Conservation (phyloP, 2,797 vertebrate genomes). For the Lutjanus argentimaculatus region DNA sequence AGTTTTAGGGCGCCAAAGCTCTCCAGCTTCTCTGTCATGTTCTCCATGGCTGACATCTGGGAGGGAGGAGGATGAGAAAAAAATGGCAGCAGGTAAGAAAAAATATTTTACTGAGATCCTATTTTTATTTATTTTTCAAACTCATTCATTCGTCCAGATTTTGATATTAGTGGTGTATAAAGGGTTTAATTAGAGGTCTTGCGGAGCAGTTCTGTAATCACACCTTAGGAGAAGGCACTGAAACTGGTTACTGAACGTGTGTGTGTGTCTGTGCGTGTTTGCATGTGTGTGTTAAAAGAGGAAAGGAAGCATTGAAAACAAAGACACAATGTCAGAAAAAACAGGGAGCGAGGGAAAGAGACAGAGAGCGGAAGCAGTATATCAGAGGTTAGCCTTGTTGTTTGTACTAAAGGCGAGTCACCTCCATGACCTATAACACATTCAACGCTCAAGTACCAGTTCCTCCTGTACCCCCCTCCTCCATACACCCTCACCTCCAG, state of each 20-base stretch:
- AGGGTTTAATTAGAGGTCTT: neutral
- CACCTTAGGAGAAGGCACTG: neutral
- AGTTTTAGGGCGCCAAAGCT: conserved; percentile 95
- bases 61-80: neutral
- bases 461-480: conserved; percentile 25
- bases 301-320: conserved; percentile 60
- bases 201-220: neutral
- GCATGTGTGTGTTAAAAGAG: conserved; percentile 13
- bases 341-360: conserved; percentile 54
- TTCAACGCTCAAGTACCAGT: conserved; percentile 83
- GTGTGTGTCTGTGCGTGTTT: neutral
- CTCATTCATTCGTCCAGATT: neutral
- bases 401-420: conserved; percentile 87
- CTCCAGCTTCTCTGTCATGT: conserved; percentile 98
- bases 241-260: neutral
- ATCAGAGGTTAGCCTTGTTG: conserved; percentile 87
- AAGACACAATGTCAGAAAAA: conserved; percentile 64
- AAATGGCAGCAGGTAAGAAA: neutral
- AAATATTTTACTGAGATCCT: neutral
- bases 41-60: conserved; percentile 99
- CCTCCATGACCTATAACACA: conserved; percentile 90
- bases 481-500: conserved; percentile 56
- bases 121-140: neutral
- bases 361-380: conserved; percentile 82
- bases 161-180: neutral